Base-by-base conservation (phyloP, 2,113 vertebrate species). In the Scartelaos histophorus region DNA sequence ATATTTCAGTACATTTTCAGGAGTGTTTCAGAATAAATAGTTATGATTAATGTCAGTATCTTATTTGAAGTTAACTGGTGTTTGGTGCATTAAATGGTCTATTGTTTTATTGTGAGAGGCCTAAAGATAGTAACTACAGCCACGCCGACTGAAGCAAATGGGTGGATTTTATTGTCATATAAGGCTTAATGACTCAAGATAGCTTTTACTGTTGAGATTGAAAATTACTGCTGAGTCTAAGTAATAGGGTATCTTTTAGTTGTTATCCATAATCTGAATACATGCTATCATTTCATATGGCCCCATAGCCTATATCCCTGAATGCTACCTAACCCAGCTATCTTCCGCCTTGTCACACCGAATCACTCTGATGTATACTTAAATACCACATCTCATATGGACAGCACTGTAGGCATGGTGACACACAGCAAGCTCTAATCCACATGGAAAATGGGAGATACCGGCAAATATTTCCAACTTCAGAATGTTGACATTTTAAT, bases 391-490 rank as follows among this genome's bases (percentile, higher is more conserved):
- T 58, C 66, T 75, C 67, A 21, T 62, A 73, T 24, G 62, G 78
- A 74, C 66, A 22, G 57, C 75, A 70, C 73, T 81, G 76, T 53
- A 64, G 71, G 75, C 69, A 51, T 69, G 53, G 56, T 66, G 68
- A 75, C 70, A 83, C 73, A 73, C 60, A 60, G 66, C 29, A 69
- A 51, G 65, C 19, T 62, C 38, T 83, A 84, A 82, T 82, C 75
- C 85, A 61, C 65, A 17, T 62, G 67, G 81, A 79, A 69, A 81
- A 64, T 76, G 72, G 71, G 81, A 79, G 79, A 78, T 65, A 60
- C 54, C 21, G 53, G 67, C 77, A 49, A 82, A 82, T 15, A 67
- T 70, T 56, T 74, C 80, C 80, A 88, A 76, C 79, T 84, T 73
- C 76, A 76, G 71, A 65, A 64, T 2, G 68, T 4, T 54, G 79